These are phyloP conservation scores for Andinoacara biseriatus DNA, from an alignment of 2,113 vertebrate genomes.

Conservation along the genomic window DNA sequence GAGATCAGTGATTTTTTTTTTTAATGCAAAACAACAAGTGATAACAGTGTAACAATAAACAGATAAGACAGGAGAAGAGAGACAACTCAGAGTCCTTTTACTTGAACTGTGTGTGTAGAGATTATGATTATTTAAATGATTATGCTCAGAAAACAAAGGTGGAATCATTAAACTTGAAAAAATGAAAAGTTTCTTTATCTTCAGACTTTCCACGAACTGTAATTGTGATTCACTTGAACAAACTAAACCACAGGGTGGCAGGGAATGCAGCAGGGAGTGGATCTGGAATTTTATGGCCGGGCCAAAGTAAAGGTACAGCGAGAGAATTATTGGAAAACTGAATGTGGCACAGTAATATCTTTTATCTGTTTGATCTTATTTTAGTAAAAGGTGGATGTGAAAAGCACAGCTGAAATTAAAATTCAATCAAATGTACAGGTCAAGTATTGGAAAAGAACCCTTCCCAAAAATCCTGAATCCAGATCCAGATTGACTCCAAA, in stretches of 20 bases:
- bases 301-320: background rate
- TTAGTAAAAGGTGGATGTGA: background rate
- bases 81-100: background rate
- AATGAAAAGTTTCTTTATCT: background rate
- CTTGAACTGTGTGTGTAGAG: background rate
- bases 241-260: background rate
- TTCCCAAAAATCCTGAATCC: background rate
- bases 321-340: background rate
- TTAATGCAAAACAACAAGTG: fast-evolving
- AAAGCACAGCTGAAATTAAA: background rate
- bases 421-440: background rate
- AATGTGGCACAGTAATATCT: background rate
- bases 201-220: background rate
- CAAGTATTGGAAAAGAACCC: background rate
- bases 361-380: background rate
- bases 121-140: background rate
- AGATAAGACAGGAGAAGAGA: background rate
- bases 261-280: background rate
- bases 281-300: background rate
- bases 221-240: background rate
- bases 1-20: background rate
- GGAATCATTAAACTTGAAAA: background rate
- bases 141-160: background rate
- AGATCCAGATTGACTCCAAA: background rate
- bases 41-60: background rate